Evolutionary conservation across 2,888 invertebrate species (phyloP).

Genomic region (Cordilura impudica): DNA sequence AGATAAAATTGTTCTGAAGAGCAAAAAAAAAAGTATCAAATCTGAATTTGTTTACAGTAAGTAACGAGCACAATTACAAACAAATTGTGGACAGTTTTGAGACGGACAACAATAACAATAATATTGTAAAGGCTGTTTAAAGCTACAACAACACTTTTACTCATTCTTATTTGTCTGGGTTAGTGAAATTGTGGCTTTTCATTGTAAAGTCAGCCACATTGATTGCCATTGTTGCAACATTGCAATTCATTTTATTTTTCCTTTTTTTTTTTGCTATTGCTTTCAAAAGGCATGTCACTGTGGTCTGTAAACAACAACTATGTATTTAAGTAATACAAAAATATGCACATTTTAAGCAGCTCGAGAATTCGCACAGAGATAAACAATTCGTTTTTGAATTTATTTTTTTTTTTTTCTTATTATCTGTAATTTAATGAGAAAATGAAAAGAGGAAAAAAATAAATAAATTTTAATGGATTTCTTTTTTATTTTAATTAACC

Average conservation of each 20-base stretch:
- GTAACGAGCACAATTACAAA: too few relatives aligned
- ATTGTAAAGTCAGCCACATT: conserved; percentile 26
- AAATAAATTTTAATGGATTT: conserved; percentile 18
- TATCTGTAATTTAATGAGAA: conserved; percentile 9
- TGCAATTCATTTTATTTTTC: background rate
- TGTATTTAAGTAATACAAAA: conserved; percentile 9
- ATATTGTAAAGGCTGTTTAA: too few relatives aligned
- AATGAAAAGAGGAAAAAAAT: background rate
- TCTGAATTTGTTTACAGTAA: too few relatives aligned
- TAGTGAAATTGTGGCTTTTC: background rate
- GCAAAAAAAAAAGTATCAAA: too few relatives aligned
- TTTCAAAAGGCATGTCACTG: conserved; percentile 38
- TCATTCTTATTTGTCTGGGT: background rate
- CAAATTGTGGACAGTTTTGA: too few relatives aligned
- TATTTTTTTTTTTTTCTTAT: background rate
- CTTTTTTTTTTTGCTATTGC: conserved; percentile 6
- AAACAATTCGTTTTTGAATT: background rate
- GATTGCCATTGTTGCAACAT: conserved; percentile 22
- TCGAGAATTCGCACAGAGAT: background rate
- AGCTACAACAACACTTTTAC: too few relatives aligned
- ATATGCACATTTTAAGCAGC: background rate
- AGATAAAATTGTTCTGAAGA: too few relatives aligned
- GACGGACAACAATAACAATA: too few relatives aligned
- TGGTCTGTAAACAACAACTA: conserved; percentile 25
- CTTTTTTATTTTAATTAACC: background rate